Percentiles rank a stretch among this genome's conserved stretches.
phyloP scores from a whole-genome alignment of 2,113 vertebrate genomes.

The Glaucomys volans region DNA sequence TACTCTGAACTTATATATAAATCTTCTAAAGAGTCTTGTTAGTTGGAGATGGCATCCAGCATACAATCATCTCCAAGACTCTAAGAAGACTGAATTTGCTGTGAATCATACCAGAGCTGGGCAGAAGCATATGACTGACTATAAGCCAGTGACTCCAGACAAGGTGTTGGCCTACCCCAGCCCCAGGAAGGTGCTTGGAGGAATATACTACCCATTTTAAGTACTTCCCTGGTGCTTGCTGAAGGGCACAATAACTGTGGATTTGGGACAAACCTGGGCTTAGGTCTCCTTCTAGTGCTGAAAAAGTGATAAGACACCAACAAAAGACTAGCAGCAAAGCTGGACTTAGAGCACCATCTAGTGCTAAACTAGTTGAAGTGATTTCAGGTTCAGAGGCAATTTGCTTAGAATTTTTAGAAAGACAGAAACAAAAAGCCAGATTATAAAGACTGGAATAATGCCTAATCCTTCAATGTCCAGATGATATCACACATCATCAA shows the following conservation, averaged over 20 bases:
- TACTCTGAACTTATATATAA: neutral
- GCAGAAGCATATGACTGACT: neutral
- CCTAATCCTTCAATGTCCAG: neutral
- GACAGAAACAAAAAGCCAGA: neutral
- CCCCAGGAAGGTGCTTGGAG: neutral
- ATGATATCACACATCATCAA: neutral
- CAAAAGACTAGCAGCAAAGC: neutral
- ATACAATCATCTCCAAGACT: neutral
- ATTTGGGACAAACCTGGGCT: neutral
- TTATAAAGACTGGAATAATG: neutral
- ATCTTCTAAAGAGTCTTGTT: conserved; percentile 27
- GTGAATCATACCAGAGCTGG: neutral
- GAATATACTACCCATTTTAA: neutral
- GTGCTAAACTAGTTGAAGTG: neutral
- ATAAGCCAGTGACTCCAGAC: neutral
- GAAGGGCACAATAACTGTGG: neutral
- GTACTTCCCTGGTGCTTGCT: neutral
- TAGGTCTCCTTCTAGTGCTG: neutral
- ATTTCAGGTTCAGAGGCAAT: neutral
- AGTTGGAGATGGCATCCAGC: neutral
- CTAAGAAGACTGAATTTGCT: neutral
- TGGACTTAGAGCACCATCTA: neutral
- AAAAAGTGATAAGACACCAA: neutral
- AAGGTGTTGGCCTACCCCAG: neutral
- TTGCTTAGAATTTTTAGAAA: neutral